Evolutionary conservation across 2,888 invertebrate species (phyloP).

Genomic region (Drosophila dives): DNA sequence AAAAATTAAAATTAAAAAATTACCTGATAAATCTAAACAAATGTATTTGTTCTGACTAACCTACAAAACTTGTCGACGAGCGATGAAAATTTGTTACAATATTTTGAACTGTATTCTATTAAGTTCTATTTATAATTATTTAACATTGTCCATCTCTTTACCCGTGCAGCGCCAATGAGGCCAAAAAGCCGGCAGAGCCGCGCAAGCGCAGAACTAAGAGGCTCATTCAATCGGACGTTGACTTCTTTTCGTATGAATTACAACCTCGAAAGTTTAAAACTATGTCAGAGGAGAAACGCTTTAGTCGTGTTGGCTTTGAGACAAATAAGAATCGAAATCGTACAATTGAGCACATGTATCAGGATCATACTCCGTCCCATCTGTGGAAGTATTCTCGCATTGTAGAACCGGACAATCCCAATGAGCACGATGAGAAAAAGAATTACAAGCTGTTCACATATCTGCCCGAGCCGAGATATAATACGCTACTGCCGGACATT

Average conservation of each 20-base stretch:
- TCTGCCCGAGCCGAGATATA: constrained; percentile 83
- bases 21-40: not conserved
- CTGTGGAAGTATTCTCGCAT: constrained; percentile 78
- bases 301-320: constrained; percentile 35
- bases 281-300: constrained; percentile 74
- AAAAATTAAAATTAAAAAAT: not conserved
- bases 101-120: not conserved
- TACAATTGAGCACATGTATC: constrained; percentile 67
- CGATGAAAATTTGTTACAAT: not conserved
- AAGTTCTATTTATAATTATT: constrained; percentile 1
- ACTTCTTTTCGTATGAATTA: constrained; percentile 76
- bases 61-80: not conserved
- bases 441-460: constrained; percentile 83
- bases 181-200: constrained; percentile 47
- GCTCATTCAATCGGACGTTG: constrained; percentile 65
- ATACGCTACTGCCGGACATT: constrained; percentile 81
- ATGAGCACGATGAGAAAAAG: constrained; percentile 81
- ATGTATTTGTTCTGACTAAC: not conserved
- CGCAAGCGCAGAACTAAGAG: constrained; percentile 68
- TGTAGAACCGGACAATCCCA: constrained; percentile 81
- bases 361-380: constrained; percentile 76
- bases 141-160: not conserved
- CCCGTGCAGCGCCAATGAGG: constrained; percentile 17
- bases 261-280: constrained; percentile 72
- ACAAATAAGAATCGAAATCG: constrained; percentile 35